These are phyloP conservation scores for Drosophila sp. DNA, from an alignment of 1,140 invertebrate species.

Conservation along the genomic window DNA sequence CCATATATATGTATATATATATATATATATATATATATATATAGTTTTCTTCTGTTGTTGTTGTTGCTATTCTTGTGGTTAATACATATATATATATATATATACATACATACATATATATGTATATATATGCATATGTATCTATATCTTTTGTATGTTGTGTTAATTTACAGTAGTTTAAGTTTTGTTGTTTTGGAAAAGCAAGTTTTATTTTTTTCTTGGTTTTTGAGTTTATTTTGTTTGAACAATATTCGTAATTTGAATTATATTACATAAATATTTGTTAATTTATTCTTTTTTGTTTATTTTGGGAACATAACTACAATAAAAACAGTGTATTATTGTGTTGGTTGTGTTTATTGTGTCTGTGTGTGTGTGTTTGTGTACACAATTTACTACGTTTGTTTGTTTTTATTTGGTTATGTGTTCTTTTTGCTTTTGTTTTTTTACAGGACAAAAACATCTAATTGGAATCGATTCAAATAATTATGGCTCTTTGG, in stretches of 20 bases:
- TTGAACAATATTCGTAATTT: constrained; percentile 70
- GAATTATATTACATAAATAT: constrained; percentile 81
- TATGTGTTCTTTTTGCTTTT: constrained; percentile 51
- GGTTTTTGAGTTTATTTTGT: constrained; percentile 1
- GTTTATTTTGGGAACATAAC: constrained; percentile 67
- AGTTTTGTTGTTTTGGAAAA: constrained; percentile 58
- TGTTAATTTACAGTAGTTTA: constrained; percentile 75
- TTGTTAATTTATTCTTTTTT: constrained; percentile 49
- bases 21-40: constrained; percentile 79
- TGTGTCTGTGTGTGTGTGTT: constrained; percentile 49
- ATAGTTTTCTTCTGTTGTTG: constrained; percentile 56
- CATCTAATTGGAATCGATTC: constrained; percentile 79
- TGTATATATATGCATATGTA: constrained; percentile 7
- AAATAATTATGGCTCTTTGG: constrained; percentile 57
- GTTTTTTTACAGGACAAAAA: constrained; percentile 79
- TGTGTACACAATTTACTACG: constrained; percentile 61
- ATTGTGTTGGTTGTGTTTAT: constrained; percentile 11
- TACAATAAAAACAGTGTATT: constrained; percentile 61
- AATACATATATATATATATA: constrained; percentile 50
- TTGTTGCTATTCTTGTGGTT: constrained; percentile 62
- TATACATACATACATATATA: constrained; percentile 29
- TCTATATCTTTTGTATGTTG: constrained; percentile 51
- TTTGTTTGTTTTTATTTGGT: constrained; percentile 59
- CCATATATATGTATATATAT: constrained; percentile 67
- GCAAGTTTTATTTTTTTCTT: constrained; percentile 57